Evolutionary conservation across 2,888 invertebrate species (phyloP), one percentile per base, ranked within the genome.

Genomic region (Neoaliturus tenellus): DNA sequence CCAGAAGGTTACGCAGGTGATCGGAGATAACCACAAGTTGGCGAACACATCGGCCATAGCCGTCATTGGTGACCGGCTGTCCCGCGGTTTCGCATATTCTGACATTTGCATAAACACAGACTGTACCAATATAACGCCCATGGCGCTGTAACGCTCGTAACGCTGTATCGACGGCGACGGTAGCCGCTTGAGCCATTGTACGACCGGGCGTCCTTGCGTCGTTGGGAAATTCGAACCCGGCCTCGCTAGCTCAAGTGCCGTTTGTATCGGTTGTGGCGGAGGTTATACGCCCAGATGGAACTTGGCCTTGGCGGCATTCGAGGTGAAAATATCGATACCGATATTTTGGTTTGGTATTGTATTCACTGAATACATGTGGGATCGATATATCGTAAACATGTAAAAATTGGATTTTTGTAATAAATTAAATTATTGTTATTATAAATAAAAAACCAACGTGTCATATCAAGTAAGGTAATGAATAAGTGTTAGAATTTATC

Each of bases 61-160:
- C 8, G 12, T 35, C 10, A 10, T 10, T 6, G 35, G 10, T 48
- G 48, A 2, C 55, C 55, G 23, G 23, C 44, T 3, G 35, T 6
- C 35, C 35, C 44, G 51, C 51, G 14, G 48, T 20, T 51, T 23
- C 51, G 3, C 23, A 6, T 28, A 39, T 39, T 39, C 69, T 69
- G 69, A 39, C 69, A 69, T 69, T 69, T 69, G n/a, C 69, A 69
- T 69, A 69, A 67, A 67, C 33, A 67, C 33, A 28, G 51, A 51
- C 2, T 44, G n/a, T n/a, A n/a, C n/a, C n/a, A n/a, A n/a, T n/a
- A n/a, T n/a, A n/a, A n/a, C n/a, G n/a, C n/a, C n/a, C n/a, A n/a
- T n/a, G n/a, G n/a, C n/a, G n/a, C n/a, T n/a, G 44, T 44, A 44
- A 44, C 44, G 44, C 44, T 44, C 12, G 44, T 2, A 12, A 58